Percentiles rank a stretch among this genome's conserved stretches.
Evolutionary conservation across 30 jellyfish, hydroid and myxozoan species (phyloP).

Genomic region (Aurelia coerulea): DNA sequence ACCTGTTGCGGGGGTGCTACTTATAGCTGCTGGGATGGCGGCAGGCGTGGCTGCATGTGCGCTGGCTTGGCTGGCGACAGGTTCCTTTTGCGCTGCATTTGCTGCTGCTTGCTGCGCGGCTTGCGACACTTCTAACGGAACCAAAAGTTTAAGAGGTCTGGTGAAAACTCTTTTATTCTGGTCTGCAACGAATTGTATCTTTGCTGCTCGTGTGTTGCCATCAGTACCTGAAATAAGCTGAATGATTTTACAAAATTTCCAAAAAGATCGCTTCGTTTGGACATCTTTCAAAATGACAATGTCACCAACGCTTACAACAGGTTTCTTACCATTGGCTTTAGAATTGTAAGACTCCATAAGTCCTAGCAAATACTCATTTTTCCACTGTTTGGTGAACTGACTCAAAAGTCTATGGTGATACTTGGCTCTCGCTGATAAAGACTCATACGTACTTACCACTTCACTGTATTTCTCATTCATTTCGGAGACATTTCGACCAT

Average conservation of each 20-base stretch:
- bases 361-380: slow-evolving; percentile 32
- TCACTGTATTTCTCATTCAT: no score
- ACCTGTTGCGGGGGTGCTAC: no score
- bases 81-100: no score
- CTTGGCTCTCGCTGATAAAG: no score
- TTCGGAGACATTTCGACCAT: no score
- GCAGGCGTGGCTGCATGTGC: no score
- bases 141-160: slow-evolving; percentile 5
- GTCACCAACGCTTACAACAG: slow-evolving; percentile 5
- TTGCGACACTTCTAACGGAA: slow-evolving; percentile 35
- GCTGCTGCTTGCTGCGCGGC: no score
- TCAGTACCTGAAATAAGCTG: slow-evolving; percentile 38
- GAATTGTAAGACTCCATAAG: slow-evolving; percentile 8
- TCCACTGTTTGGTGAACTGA: slow-evolving; percentile 40
- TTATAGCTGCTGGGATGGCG: no score
- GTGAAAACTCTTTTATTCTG: neutral
- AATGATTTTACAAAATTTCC: slow-evolving; percentile 30
- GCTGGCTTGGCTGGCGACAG: no score
- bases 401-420: no score
- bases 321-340: slow-evolving; percentile 5
- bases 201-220: slow-evolving; percentile 56
- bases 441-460: no score
- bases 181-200: slow-evolving; percentile 23
- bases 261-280: slow-evolving; percentile 22
- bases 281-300: slow-evolving; percentile 24